Evolutionary conservation across 2,113 vertebrate species (phyloP), one percentile per base, ranked within the genome.

Genomic region (Pithys albifrons): DNA sequence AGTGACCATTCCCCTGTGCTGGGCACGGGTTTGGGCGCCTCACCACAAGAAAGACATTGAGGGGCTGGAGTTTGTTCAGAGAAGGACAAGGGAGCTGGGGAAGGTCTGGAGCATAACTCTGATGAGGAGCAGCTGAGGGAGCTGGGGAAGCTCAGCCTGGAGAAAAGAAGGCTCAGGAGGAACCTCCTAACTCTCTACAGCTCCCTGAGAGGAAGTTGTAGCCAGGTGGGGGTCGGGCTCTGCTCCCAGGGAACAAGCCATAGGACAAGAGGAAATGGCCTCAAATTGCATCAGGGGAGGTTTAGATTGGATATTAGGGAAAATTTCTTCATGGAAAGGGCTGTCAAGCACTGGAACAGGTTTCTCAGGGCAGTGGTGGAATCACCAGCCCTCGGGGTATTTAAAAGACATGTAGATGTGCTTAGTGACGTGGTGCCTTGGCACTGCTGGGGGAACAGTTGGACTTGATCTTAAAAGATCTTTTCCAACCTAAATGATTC

Each of bases 31-130:
- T 11, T 5, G 48, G 78, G n/a, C 19, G 39, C 19, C 54, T 75
- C 39, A 12, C 23, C 2, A 3, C 71, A 25, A 15, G 29, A 22
- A 2, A 10, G 54, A 3, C 24, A 2, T 23, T 1, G 35, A 19
- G 25, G 25, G n/a, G 52, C 33, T 74, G 86, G 3, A 45, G 69
- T 5, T 10, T 31, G 51, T 15, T 25, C 43, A 37, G 37, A 33
- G 59, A 16, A 57, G 14, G n/a, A 35, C 29, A 27, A 18, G 4
- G 24, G 58, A 37, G 58, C 58, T 61, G 58, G n/a, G 23, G n/a
- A 61, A 61, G 58, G 8, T 1, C 61, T 61, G 87, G n/a, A 54
- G 62, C 78, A 25, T 28, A 18, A 4, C 5, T 1, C 10, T 57
- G 51, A 3, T 5, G 58, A 65, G 78, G 29, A 67, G 61, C 52